A percentile compares a stretch with the other conserved stretches of the same genome.
These are phyloP conservation scores for Caenorhabditis latens DNA, from an alignment of 1,140 invertebrate genomes.

Conservation along the genomic window DNA sequence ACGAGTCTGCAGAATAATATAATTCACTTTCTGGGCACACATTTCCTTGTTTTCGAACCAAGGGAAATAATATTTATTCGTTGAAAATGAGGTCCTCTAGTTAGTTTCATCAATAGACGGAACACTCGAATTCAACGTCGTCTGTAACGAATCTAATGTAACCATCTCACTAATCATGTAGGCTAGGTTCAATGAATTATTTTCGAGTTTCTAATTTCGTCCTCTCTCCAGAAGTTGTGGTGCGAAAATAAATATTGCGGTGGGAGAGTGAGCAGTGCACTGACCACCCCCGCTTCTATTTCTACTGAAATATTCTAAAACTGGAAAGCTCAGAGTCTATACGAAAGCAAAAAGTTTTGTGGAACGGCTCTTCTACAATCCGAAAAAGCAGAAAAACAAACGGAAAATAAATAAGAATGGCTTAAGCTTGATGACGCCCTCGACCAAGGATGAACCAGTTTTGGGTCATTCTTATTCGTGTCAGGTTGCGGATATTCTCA, in stretches of 20 bases:
- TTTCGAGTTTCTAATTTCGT: slow-evolving; percentile 15
- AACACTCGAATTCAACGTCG: too few species aligned
- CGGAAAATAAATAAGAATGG: background rate
- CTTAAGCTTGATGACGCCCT: slow-evolving; percentile 33
- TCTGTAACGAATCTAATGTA: too few species aligned
- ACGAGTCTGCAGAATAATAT: background rate
- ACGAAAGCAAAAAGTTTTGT: background rate
- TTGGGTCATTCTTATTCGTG: background rate
- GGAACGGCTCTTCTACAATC: background rate
- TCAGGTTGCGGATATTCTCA: too few species aligned
- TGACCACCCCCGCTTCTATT: background rate
- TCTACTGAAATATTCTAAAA: slow-evolving; percentile 7
- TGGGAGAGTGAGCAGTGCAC: background rate
- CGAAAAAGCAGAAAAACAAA: background rate
- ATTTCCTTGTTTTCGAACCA: background rate
- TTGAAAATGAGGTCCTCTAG: too few species aligned
- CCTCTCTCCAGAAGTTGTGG: slow-evolving; percentile 8
- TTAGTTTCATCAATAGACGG: too few species aligned
- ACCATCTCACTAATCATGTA: too few species aligned
- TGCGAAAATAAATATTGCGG: slow-evolving; percentile 21
- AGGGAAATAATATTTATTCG: too few species aligned
- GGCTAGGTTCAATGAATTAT: background rate
- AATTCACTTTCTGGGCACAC: background rate
- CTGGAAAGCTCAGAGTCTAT: background rate
- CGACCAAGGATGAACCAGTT: background rate